These are phyloP conservation scores for Leptinotarsa defecta DNA, from an alignment of 1,140 invertebrate genomes.

Conservation along the genomic window DNA sequence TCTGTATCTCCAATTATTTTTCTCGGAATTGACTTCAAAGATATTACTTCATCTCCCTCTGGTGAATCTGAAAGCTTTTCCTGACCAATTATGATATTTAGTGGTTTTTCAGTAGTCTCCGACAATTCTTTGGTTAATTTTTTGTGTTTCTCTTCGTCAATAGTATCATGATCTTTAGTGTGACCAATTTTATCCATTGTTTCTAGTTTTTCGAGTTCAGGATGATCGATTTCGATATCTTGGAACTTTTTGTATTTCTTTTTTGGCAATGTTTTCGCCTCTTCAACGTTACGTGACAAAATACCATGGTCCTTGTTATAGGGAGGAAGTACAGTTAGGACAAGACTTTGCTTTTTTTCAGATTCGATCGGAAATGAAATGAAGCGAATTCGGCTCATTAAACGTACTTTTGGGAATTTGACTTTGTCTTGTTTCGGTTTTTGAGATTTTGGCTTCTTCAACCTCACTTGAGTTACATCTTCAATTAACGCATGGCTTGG, in stretches of 20 bases:
- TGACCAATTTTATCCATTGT: slow-evolving; percentile 47
- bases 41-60: slow-evolving; percentile 38
- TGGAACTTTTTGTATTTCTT: slow-evolving; percentile 53
- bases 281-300: slow-evolving; percentile 71
- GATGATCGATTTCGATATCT: slow-evolving; percentile 64
- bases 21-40: slow-evolving; percentile 41
- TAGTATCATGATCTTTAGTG: slow-evolving; percentile 57
- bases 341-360: slow-evolving; percentile 57
- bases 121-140: slow-evolving; percentile 52
- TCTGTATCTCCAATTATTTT: slow-evolving; percentile 39
- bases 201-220: slow-evolving; percentile 68
- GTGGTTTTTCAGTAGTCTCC: slow-evolving; percentile 53
- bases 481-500: slow-evolving; percentile 28
- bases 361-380: slow-evolving; percentile 63
- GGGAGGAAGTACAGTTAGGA: slow-evolving; percentile 60
- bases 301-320: slow-evolving; percentile 64
- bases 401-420: slow-evolving; percentile 67
- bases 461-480: slow-evolving; percentile 29
- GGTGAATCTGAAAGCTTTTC: slow-evolving; percentile 58
- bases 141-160: slow-evolving; percentile 55
- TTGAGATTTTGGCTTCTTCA: slow-evolving; percentile 57
- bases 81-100: slow-evolving; percentile 58
- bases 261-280: slow-evolving; percentile 68
- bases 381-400: slow-evolving; percentile 69
- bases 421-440: slow-evolving; percentile 60